phyloP scores from a whole-genome alignment of 2,113 vertebrate species.

The Channa argus region DNA sequence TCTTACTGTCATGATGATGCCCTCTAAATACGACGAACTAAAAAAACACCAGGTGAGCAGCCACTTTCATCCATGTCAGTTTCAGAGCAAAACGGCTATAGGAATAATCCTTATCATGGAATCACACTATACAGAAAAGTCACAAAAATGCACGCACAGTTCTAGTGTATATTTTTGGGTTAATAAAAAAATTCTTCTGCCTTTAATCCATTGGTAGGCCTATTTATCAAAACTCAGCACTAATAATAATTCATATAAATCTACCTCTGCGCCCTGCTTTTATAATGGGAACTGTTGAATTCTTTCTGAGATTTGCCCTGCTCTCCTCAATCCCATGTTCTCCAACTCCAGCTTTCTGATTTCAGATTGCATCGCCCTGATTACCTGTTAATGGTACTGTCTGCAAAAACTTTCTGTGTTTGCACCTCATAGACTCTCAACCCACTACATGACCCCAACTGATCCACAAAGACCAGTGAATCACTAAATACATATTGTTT shows the following conservation, averaged over 20 bases:
- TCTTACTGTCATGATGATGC: slow-evolving; percentile 89
- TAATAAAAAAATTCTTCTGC: neutral
- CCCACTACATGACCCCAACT: slow-evolving; percentile 10
- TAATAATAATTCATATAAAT: too few species aligned
- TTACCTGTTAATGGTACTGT: slow-evolving; percentile 81
- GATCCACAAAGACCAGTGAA: slow-evolving; percentile 7
- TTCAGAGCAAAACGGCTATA: neutral
- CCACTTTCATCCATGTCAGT: too few species aligned
- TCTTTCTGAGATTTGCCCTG: slow-evolving; percentile 62
- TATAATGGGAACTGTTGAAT: slow-evolving; percentile 39
- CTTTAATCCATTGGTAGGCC: too few species aligned
- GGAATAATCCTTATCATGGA: too few species aligned
- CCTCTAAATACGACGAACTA: slow-evolving; percentile 64
- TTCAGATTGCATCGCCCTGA: slow-evolving; percentile 82
- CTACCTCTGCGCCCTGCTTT: slow-evolving; percentile 81
- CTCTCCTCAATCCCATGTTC: slow-evolving; percentile 81
- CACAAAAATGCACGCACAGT: neutral
- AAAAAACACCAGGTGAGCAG: slow-evolving; percentile 8
- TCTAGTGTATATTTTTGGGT: neutral
- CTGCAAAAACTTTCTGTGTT: neutral
- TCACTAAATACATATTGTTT: neutral
- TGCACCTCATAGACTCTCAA: neutral
- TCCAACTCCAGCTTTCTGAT: slow-evolving; percentile 86
- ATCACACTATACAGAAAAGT: neutral
- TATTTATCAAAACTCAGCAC: too few species aligned